Base-by-base conservation (phyloP, 2,888 invertebrate species). In the Caenorhabditis japonica region DNA sequence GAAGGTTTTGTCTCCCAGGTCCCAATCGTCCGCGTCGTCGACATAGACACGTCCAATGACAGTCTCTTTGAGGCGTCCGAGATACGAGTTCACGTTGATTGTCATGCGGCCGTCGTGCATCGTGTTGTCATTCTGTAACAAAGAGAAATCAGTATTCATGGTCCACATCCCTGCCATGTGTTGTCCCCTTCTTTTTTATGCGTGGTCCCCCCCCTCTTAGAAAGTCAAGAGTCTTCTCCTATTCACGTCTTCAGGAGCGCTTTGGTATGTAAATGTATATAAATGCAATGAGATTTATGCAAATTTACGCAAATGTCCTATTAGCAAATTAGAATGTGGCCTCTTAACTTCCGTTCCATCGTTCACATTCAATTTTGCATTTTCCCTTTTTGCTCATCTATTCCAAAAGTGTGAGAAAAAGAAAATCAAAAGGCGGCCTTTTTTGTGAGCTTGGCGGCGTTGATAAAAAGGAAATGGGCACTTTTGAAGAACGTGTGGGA, bases 11-110 rank as follows among this genome's bases (percentile, higher is more conserved):
- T 97, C 97, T 0, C 94, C 94, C 77, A 96, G 90, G 90, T 99
- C 99, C 97, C 97, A 99, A 88, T 99, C 99, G 89, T 99, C 99
- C 77, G 94, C 90, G 89, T 99, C 99, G 87, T 94, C 94, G 0
- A 97, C 97, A 89, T 96, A 97, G 7, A 97, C 97, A 75, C 94
- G 91, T 34, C 97, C 97, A 76, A 97, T 93, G 88, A 93, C 93
- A 0, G 94, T 94, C 83, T 93, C 94, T 25, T 93, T 94, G 61
- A 94, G 92, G 89, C 93, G 93, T 13, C 94, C 91, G 92, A 91
- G 93, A 88, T 97, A 99, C 89, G 95, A 97, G 89, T 97, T 97
- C 2, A 97, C 95, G 88, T 95, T 93, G 85, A 99, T 95, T 80
- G 95, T 91, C 90, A 97, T 97, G 4, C 94, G 93, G 1, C 97